Evolutionary conservation across 2,797 vertebrate genomes (phyloP), one percentile per base, ranked within the genome.

Genomic region (Arctocebus calabarensis): DNA sequence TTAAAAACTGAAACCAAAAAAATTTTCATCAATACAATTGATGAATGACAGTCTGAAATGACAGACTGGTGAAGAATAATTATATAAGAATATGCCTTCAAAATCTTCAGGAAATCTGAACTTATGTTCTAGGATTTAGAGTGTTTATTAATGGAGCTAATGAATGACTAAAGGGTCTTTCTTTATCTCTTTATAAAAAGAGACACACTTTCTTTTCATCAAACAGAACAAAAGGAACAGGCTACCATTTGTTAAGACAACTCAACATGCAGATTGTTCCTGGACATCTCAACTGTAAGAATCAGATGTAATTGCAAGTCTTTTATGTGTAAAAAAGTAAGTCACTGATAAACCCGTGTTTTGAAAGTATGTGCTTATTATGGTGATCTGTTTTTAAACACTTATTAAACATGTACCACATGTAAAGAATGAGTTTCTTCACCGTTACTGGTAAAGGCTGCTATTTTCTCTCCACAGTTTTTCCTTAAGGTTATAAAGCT

Each of bases 141-240:
- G 2, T 57, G 16, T 62, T 92, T 88, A 79, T 83, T 84, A 79
- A 86, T 17, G 52, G 29, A 77, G 20, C 12, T 84, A 22, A 82
- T 84, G 4, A 59, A 61, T 23, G 45, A 61, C 13, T 23, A 37
- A 79, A 48, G 40, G 1, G 4, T 7, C 11, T 10, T 90, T 7
- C 11, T 10, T 90, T 77, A 77, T 81, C 66, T 84, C 27, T n/a
- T 37, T n/a, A 40, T 84, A 32, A 64, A 55, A 74, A 73, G 64
- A n/a, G 9, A 71, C 9, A 12, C 4, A 62, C 59, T 57, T 52
- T 37, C 25, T 86, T 22, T 83, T 81, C 71, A 92, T 61, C 40
- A 64, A 81, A 83, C 84, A 81, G 68, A 95, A 43, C 57, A 83
- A 64, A 88, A 93, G 48, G 34, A 87, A 64, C 29, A 14, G 16